Percentiles rank a stretch among this genome's conserved stretches.
These are phyloP conservation scores for Pseudoatta argentina DNA, from an alignment of 1,140 invertebrate genomes.

Conservation along the genomic window DNA sequence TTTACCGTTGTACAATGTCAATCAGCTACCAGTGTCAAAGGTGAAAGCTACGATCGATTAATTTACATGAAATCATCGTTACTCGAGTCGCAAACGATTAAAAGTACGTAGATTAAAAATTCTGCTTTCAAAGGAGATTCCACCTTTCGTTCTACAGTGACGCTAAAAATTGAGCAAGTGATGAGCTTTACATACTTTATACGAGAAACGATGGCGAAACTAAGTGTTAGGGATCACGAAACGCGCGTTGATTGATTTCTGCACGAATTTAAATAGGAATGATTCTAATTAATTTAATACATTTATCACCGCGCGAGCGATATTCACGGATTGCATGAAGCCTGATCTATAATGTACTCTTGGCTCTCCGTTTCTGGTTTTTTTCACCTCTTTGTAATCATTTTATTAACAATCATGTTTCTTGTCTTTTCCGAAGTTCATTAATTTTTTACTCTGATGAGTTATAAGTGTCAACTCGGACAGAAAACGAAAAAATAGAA, in stretches of 20 bases:
- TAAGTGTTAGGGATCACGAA: background rate
- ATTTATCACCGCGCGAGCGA: background rate
- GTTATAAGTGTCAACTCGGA: too few relatives aligned
- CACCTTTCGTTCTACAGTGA: constrained; percentile 13
- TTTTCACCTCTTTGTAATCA: too few relatives aligned
- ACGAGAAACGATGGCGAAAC: constrained; percentile 23
- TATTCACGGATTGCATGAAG: background rate
- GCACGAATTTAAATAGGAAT: constrained; percentile 47
- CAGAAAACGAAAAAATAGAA: too few relatives aligned
- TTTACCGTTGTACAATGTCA: constrained; percentile 37
- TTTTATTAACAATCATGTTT: too few relatives aligned
- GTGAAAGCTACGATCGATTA: constrained; percentile 33
- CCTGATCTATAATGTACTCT: too few relatives aligned
- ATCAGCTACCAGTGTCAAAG: constrained; percentile 11
- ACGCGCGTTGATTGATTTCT: background rate
- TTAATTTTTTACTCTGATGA: too few relatives aligned
- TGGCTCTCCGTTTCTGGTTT: too few relatives aligned
- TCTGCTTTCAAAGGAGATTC: background rate
- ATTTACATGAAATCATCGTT: constrained; percentile 40
- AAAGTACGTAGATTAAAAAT: constrained; percentile 4
- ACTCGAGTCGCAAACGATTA: constrained; percentile 20
- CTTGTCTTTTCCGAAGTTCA: too few relatives aligned
- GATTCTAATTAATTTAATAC: constrained; percentile 11
- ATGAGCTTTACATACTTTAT: constrained; percentile 6
- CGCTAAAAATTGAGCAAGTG: constrained; percentile 52